Evolutionary conservation across 2,888 invertebrate genomes (phyloP).

Genomic region (Poecilobothrus nobilitatus): DNA sequence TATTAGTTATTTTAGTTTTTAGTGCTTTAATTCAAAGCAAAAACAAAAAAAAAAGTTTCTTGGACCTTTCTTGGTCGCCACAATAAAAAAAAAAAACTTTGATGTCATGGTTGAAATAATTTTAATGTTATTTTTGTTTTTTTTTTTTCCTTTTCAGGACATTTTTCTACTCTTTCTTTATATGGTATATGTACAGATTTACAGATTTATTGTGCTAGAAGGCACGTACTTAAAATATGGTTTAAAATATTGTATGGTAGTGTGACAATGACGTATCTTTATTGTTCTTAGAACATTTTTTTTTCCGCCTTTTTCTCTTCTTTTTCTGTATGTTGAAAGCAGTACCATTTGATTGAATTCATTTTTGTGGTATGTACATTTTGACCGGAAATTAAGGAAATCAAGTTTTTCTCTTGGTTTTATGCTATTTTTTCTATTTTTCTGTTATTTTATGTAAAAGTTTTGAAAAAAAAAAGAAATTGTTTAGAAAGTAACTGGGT

Average conservation of each 20-base stretch:
- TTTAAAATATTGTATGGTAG: not conserved
- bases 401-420: not conserved
- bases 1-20: not conserved
- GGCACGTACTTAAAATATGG: not conserved
- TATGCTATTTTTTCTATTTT: not conserved
- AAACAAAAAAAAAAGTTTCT: too few species aligned
- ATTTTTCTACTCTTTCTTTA: too few species aligned
- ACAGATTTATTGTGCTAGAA: not conserved
- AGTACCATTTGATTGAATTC: too few species aligned
- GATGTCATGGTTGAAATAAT: not conserved
- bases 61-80: too few species aligned
- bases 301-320: too few species aligned
- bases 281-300: not conserved
- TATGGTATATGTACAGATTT: not conserved
- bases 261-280: not conserved
- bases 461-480: not conserved
- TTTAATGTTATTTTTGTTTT: not conserved
- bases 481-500: not conserved
- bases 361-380: too few species aligned
- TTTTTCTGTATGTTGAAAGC: too few species aligned
- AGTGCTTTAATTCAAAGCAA: too few species aligned
- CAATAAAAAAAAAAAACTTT: not conserved
- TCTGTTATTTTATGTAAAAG: too few species aligned
- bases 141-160: not conserved
- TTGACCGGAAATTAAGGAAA: slow-evolving; percentile 1